Conservation (phyloP, 2,113 vertebrate genomes). For the Genyomyrus donnyi region DNA sequence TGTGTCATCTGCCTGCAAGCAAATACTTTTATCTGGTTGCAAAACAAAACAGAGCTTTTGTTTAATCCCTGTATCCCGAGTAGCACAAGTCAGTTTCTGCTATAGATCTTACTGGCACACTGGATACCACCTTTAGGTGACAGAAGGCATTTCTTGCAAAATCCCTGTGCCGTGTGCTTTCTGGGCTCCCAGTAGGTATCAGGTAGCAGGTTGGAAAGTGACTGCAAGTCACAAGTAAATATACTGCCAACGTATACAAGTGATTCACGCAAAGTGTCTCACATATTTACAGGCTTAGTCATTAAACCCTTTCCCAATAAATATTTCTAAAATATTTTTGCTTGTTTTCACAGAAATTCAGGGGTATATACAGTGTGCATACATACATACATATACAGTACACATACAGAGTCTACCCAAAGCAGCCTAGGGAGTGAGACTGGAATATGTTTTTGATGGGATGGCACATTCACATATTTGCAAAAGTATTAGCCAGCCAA, state of each 20-base stretch:
- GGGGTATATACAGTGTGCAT: neutral
- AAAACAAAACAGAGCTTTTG: neutral
- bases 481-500: neutral
- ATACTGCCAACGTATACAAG: neutral
- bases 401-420: neutral
- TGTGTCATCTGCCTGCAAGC: neutral
- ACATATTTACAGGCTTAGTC: neutral
- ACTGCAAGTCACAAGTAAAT: neutral
- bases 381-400: neutral
- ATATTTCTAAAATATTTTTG: neutral
- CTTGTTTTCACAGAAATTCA: neutral
- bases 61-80: neutral
- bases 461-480: neutral
- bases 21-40: conserved; percentile 1
- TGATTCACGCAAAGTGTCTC: neutral
- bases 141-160: neutral
- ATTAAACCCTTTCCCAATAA: neutral
- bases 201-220: neutral
- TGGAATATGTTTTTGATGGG: neutral
- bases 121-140: neutral
- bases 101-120: neutral
- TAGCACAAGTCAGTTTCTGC: neutral
- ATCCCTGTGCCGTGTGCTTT: neutral
- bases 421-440: neutral
- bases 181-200: neutral